phyloP scores from a whole-genome alignment of 2,888 invertebrate species.

The Cephus pygmeus region DNA sequence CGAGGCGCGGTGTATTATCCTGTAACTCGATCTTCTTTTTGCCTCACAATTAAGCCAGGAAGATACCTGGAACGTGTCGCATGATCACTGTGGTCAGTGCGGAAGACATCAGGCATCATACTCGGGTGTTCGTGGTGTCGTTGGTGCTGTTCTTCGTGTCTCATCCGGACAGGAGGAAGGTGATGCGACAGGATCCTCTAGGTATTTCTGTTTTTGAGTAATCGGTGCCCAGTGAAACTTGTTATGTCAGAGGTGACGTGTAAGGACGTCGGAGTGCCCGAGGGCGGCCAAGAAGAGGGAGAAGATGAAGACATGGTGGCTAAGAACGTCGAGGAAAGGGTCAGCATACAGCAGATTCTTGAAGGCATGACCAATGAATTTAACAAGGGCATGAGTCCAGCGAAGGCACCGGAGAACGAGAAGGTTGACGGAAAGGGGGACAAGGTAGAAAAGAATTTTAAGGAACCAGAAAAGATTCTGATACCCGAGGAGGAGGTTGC shows the following conservation, averaged over 20 bases:
- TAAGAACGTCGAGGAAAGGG: constrained; percentile 47
- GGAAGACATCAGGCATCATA: constrained; percentile 17
- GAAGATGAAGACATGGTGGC: constrained; percentile 51
- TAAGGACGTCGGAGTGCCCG: constrained; percentile 43
- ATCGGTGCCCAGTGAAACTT: background rate
- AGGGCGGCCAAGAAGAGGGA: constrained; percentile 47
- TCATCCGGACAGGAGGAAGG: constrained; percentile 2
- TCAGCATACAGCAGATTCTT: constrained; percentile 61
- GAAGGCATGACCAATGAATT: constrained; percentile 64
- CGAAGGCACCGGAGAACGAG: constrained; percentile 31
- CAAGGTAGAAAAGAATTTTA: constrained; percentile 24
- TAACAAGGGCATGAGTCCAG: constrained; percentile 49
- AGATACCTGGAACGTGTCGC: constrained; percentile 17
- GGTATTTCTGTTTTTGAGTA: background rate
- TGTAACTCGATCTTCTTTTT: constrained; percentile 14
- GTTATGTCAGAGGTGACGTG: constrained; percentile 41
- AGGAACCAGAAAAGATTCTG: constrained; percentile 23
- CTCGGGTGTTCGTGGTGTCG: background rate
- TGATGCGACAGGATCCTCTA: background rate
- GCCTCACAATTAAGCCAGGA: constrained; percentile 32
- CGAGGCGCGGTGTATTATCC: constrained; percentile 27
- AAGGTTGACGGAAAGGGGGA: constrained; percentile 18
- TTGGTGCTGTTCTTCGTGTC: background rate
- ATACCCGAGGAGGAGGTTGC: constrained; percentile 13
- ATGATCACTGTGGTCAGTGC: constrained; percentile 17